Evolutionary conservation across 2,888 invertebrate genomes (phyloP), one percentile per base, ranked within the genome.

Genomic region (Euclidia mi): DNA sequence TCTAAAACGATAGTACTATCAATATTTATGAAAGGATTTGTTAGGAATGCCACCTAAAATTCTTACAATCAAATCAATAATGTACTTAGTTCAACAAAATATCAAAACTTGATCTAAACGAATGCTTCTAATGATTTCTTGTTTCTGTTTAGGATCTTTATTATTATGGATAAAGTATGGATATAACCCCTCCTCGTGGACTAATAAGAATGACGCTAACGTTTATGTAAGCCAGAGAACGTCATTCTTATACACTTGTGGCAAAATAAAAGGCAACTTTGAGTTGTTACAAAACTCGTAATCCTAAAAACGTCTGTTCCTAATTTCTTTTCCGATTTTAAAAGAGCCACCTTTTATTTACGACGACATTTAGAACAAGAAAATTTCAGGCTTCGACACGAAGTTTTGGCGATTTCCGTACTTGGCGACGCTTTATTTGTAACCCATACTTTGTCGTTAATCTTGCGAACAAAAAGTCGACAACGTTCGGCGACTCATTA

Each of bases 271-370:
- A 77, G 78, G 65, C 75, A 80, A 82, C 82, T 84, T 83, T 82
- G 81, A 85, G 82, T 87, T 87, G 85, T 89, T 87, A 86, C 85
- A 84, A 87, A 92, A 91, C 90, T 91, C 89, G 88, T 92, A 91
- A 92, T 90, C 87, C 90, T 79, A 86, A 90, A 90, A 91, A 92
- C 91, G 92, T 90, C 91, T 92, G 92, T 92, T 91, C 89, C 89
- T 91, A 92, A 93, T 93, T 93, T 92, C 91, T 93, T 92, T 92
- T 82, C 90, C 90, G 91, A 91, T 93, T 91, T 90, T 89, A 91
- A 92, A 92, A 92, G 90, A 91, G 87, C 90, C 91, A 93, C 93
- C 91, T 92, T 91, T 93, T 92, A 92, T 92, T 92, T 92, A 92
- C 91, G 92, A 88, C 89, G 91, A 92, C 91, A 89, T 91, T 93